Evolutionary conservation across 2,888 invertebrate species (phyloP), one percentile per base, ranked within the genome.

Genomic region (Myathropa florea): DNA sequence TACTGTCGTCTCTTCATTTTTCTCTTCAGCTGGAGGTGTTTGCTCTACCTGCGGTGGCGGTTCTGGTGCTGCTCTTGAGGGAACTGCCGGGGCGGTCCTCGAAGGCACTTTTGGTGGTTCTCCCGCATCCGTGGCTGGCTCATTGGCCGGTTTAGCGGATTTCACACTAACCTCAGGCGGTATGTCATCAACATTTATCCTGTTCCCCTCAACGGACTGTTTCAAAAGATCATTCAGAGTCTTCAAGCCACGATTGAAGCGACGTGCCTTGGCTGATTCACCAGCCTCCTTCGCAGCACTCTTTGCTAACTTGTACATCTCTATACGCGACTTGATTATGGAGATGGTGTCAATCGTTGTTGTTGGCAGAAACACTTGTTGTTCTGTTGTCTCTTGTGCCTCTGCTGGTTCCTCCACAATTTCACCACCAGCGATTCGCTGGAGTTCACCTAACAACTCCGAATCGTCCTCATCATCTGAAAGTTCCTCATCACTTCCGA

Each of bases 401-500:
- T 90, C 72, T 85, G 91, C 36, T 89, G 89, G 71, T 83, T 91
- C 36, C 90, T 89, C 10, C 4, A 67, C 26, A 0, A 83, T 79
- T 7, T 93, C 94, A 0, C 93, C 94, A n/a, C 94, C 93, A 3
- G 95, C 93, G 68, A 97, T 94, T 86, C 94, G 95, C 88, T 94
- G 94, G 4, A 97, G 93, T 92, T 97, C 97, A 76, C 94, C 95
- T 88, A 98, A 92, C 18, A 98, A 93, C 33, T 97, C 97, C 2
- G 96, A 96, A 92, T 98, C 97, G 88, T 97, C 96, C 89, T 97
- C 96, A 88, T 96, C 96, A 91, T 93, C 94, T 57, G 95, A 95
- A 33, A 95, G 93, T 83, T 97, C 97, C 80, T 96, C 97, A 92
- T 97, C 96, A 14, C 95, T 94, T 59, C 95, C 95, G 78, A 96